A percentile compares a stretch with the other conserved stretches of the same genome.
phyloP scores from a whole-genome alignment of 1,140 invertebrate species.

The Ptiloglossa arizonensis region DNA sequence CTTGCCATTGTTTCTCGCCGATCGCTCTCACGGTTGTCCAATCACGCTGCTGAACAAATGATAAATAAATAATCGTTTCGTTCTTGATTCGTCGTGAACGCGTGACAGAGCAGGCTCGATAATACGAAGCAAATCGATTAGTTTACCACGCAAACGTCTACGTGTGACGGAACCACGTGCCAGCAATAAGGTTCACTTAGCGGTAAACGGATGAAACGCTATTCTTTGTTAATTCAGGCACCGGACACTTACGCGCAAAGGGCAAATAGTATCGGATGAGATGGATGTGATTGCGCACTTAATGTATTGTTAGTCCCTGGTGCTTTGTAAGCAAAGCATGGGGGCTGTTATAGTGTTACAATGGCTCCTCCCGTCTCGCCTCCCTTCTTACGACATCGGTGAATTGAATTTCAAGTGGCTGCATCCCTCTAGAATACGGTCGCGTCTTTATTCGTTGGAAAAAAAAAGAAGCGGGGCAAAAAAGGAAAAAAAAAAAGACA shows the following conservation, averaged over 20 bases:
- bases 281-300: slow-evolving; percentile 83
- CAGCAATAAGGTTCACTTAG: slow-evolving; percentile 46
- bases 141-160: not conserved
- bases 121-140: slow-evolving; percentile 24
- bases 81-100: too few species aligned
- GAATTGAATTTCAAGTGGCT: slow-evolving; percentile 83
- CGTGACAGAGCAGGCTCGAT: too few species aligned
- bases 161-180: slow-evolving; percentile 29
- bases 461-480: slow-evolving; percentile 42
- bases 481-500: slow-evolving; percentile 50
- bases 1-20: too few species aligned
- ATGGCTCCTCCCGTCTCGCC: slow-evolving; percentile 65
- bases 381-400: slow-evolving; percentile 74
- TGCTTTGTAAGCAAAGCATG: slow-evolving; percentile 81
- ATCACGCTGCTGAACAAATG: too few species aligned
- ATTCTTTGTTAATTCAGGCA: slow-evolving; percentile 74
- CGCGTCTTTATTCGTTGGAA: slow-evolving; percentile 75
- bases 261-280: slow-evolving; percentile 83
- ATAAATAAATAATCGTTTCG: too few species aligned
- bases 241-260: slow-evolving; percentile 78
- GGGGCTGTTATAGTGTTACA: slow-evolving; percentile 81
- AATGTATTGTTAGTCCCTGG: slow-evolving; percentile 80
- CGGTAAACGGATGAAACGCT: slow-evolving; percentile 48
- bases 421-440: slow-evolving; percentile 80
- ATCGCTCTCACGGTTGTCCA: too few species aligned